A percentile compares a stretch with the other conserved stretches of the same genome.
Conservation (phyloP, 2,797 vertebrate species). For the Esox masquinongy region DNA sequence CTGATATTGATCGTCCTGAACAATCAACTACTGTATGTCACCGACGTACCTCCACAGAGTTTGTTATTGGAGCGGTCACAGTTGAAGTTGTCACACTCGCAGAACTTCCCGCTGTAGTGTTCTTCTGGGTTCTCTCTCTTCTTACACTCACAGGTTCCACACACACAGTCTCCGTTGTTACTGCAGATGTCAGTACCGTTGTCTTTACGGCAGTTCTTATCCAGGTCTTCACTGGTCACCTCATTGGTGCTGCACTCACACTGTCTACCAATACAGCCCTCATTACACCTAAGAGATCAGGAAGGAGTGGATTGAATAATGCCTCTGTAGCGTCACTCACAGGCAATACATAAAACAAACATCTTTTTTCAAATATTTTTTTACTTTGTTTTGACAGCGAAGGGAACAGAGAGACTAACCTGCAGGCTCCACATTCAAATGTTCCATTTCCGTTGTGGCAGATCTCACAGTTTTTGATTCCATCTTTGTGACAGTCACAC, state of each 20-base stretch:
- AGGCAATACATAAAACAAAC: too few relatives aligned
- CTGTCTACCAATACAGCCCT: slow-evolving; percentile 81
- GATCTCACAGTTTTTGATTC: slow-evolving; percentile 72
- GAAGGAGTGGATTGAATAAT: neutral
- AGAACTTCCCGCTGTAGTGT: slow-evolving; percentile 84
- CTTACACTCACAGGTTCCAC: slow-evolving; percentile 85
- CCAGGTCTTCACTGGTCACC: slow-evolving; percentile 84
- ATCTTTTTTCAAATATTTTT: too few relatives aligned
- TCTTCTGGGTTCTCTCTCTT: slow-evolving; percentile 86
- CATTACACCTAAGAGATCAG: slow-evolving; percentile 75
- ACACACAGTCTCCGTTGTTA: slow-evolving; percentile 87
- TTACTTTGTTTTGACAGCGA: neutral
- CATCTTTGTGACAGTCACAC: slow-evolving; percentile 85
- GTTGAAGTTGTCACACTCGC: slow-evolving; percentile 90
- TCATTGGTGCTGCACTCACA: slow-evolving; percentile 88
- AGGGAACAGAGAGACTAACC: slow-evolving; percentile 68
- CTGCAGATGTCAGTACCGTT: slow-evolving; percentile 86
- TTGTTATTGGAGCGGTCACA: slow-evolving; percentile 84
- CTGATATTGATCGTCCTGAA: too few relatives aligned
- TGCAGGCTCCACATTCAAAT: slow-evolving; percentile 96
- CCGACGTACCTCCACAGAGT: slow-evolving; percentile 83
- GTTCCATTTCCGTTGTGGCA: slow-evolving; percentile 91
- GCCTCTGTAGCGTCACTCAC: too few relatives aligned
- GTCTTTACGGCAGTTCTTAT: slow-evolving; percentile 81
- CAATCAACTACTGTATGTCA: too few relatives aligned